A percentile compares a stretch with the other conserved stretches of the same genome.
Evolutionary conservation across 2,888 invertebrate genomes (phyloP).

Genomic region (Isotomurus palustris): DNA sequence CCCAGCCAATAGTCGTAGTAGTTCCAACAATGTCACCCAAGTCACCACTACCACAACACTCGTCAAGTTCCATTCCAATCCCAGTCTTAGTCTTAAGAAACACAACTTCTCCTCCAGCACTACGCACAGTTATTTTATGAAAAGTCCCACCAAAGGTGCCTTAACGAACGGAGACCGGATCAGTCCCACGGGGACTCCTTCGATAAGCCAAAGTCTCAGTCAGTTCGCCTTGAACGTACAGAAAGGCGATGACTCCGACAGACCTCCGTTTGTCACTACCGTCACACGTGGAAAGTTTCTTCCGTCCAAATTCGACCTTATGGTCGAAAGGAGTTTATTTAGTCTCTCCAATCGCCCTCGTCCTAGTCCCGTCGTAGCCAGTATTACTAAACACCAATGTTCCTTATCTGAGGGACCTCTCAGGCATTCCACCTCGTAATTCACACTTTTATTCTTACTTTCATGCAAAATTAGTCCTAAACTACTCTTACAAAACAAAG

Average conservation of each 20-base stretch:
- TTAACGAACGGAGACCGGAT: no score
- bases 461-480: no score
- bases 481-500: no score
- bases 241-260: neutral
- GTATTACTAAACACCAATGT: slow-evolving; percentile 40
- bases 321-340: slow-evolving; percentile 43
- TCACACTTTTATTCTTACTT: neutral
- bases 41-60: slow-evolving; percentile 3
- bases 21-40: slow-evolving; percentile 1
- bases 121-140: neutral
- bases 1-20: no score
- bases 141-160: neutral
- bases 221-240: neutral
- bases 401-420: slow-evolving; percentile 24
- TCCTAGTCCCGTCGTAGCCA: slow-evolving; percentile 37
- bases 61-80: neutral
- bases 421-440: neutral
- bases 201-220: neutral
- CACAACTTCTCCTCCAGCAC: neutral
- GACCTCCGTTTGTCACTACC: slow-evolving; percentile 45
- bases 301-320: slow-evolving; percentile 45
- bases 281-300: slow-evolving; percentile 43
- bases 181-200: neutral
- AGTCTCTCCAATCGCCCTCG: slow-evolving; percentile 44
- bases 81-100: neutral